A percentile compares a stretch with the other conserved stretches of the same genome.
phyloP scores from a whole-genome alignment of 2,888 invertebrate species.

The Pachliopta kotzebuea region DNA sequence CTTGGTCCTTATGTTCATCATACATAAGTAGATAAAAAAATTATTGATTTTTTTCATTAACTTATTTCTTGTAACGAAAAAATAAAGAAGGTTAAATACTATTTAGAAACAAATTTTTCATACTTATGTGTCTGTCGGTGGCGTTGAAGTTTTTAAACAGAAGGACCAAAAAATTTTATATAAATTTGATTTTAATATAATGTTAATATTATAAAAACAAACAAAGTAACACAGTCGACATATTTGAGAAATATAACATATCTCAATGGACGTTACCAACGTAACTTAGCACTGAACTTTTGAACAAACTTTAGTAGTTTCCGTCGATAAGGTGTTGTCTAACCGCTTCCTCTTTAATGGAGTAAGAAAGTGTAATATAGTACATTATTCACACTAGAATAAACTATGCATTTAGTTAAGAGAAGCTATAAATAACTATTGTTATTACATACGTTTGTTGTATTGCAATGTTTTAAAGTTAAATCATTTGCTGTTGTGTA shows the following conservation, averaged over 20 bases:
- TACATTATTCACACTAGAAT: conserved; percentile 1
- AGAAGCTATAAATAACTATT: neutral
- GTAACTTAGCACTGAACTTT: conserved; percentile 16
- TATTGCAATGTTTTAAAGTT: neutral
- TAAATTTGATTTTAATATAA: too few species aligned
- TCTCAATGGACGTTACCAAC: conserved; percentile 9
- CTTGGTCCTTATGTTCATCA: neutral
- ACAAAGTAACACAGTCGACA: neutral
- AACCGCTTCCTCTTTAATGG: conserved; percentile 1
- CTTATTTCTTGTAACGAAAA: too few species aligned
- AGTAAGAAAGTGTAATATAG: neutral
- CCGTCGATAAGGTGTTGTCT: conserved; percentile 20
- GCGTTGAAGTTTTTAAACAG: too few species aligned
- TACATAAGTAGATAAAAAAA: neutral
- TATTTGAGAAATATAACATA: conserved; percentile 3
- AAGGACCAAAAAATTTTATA: too few species aligned
- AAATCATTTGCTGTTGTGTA: too few species aligned
- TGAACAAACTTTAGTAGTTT: conserved; percentile 22
- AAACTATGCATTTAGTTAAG: neutral
- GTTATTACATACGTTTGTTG: neutral
- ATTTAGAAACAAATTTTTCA: too few species aligned
- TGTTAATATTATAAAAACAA: neutral
- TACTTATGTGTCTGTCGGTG: too few species aligned
- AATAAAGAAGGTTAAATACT: too few species aligned
- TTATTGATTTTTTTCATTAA: neutral